These are phyloP conservation scores for Perca flavescens DNA, from an alignment of 2,113 vertebrate genomes.

Conservation along the genomic window DNA sequence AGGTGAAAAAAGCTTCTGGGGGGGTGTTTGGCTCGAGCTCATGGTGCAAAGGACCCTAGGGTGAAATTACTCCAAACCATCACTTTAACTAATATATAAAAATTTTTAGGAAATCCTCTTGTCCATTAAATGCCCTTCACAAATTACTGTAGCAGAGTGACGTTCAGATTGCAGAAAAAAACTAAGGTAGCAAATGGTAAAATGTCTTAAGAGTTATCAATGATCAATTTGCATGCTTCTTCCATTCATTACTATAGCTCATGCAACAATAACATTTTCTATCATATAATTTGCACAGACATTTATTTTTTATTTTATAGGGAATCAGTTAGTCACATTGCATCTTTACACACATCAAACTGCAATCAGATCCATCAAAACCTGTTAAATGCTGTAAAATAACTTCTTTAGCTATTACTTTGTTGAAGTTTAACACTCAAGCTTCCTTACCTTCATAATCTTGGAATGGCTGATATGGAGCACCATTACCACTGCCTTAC, in stretches of 20 bases:
- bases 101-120: no score
- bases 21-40: no score
- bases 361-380: background rate
- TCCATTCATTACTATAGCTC: background rate
- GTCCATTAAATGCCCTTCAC: no score
- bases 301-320: background rate
- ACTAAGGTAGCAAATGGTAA: no score
- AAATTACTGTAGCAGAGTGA: no score
- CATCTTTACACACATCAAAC: background rate
- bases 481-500: slow-evolving; percentile 84
- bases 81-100: no score
- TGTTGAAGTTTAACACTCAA: background rate
- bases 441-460: slow-evolving; percentile 81
- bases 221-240: no score
- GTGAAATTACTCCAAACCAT: no score
- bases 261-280: background rate
- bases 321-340: background rate
- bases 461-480: slow-evolving; percentile 85
- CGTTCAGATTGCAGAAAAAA: no score
- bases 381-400: background rate
- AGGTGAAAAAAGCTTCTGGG: no score
- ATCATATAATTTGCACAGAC: background rate
- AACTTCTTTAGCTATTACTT: background rate
- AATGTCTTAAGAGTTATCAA: no score
- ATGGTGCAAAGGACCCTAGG: no score